Conservation (phyloP, 2,797 vertebrate species). For the Girardinus metallicus region DNA sequence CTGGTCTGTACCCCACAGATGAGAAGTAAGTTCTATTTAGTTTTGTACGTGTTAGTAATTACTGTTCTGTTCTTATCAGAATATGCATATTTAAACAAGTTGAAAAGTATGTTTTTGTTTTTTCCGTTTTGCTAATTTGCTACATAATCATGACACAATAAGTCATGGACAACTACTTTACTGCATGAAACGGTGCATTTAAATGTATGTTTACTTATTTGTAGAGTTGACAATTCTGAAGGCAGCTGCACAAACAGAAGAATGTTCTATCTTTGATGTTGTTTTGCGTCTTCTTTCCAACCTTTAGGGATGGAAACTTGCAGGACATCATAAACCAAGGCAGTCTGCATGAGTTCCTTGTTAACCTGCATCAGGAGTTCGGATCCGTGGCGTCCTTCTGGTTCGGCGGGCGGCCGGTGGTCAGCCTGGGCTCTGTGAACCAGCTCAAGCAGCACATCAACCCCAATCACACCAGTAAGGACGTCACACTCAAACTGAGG, state of each 20-base stretch:
- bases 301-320: conserved; percentile 91
- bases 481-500: not conserved
- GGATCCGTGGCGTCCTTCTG: conserved; percentile 94
- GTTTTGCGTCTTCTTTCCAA: not conserved
- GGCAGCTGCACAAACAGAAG: not conserved
- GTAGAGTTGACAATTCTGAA: not conserved
- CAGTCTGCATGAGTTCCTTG: conserved; percentile 93
- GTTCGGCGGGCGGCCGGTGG: conserved; percentile 92
- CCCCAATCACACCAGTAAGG: conserved; percentile 89
- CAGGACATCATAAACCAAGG: conserved; percentile 90
- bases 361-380: conserved; percentile 89
- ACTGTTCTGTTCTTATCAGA: too few relatives aligned
- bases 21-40: conserved; percentile 87
- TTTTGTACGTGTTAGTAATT: not conserved
- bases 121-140: not conserved
- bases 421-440: conserved; percentile 89
- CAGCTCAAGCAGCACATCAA: conserved; percentile 91
- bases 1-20: conserved; percentile 93
- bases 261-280: not conserved
- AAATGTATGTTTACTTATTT: not conserved
- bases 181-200: not conserved
- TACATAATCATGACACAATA: not conserved
- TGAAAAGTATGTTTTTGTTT: not conserved
- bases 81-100: not conserved
- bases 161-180: not conserved